Evolutionary conservation across 2,888 invertebrate species (phyloP).

Genomic region (Drosophila pegasa): DNA sequence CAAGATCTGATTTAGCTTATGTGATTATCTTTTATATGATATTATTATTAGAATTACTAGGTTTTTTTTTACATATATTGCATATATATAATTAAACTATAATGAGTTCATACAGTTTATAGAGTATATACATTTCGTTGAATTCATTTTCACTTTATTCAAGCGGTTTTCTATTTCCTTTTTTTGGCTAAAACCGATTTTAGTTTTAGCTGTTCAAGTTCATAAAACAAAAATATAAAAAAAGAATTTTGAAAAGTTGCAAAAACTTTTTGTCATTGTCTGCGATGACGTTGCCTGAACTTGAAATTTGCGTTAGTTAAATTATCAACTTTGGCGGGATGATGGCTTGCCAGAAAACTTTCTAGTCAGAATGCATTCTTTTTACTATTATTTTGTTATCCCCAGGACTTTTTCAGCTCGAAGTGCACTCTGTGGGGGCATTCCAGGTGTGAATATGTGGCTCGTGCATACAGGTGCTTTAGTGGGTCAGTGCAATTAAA

Average conservation of each 20-base stretch:
- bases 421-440: conserved; percentile 13
- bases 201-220: conserved; percentile 65
- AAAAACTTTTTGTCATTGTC: conserved; percentile 55
- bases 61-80: no score
- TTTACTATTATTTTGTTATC: conserved; percentile 13
- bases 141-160: background rate
- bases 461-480: conserved; percentile 6
- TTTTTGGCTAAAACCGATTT: conserved; percentile 53
- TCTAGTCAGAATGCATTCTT: conserved; percentile 9
- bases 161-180: conserved; percentile 2
- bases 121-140: conserved; percentile 20
- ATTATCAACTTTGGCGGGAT: conserved; percentile 49
- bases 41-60: background rate
- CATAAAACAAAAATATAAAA: conserved; percentile 57
- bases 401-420: conserved; percentile 10
- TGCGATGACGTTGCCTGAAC: conserved; percentile 56
- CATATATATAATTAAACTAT: background rate
- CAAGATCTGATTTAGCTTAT: background rate
- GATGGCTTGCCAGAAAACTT: conserved; percentile 40
- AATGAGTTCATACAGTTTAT: conserved; percentile 2
- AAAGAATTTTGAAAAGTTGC: conserved; percentile 69
- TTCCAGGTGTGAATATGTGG: background rate
- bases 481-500: conserved; percentile 37
- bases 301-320: conserved; percentile 67
- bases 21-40: background rate